phyloP scores from a whole-genome alignment of 2,888 invertebrate species.

The Torymus aiolomorphi region DNA sequence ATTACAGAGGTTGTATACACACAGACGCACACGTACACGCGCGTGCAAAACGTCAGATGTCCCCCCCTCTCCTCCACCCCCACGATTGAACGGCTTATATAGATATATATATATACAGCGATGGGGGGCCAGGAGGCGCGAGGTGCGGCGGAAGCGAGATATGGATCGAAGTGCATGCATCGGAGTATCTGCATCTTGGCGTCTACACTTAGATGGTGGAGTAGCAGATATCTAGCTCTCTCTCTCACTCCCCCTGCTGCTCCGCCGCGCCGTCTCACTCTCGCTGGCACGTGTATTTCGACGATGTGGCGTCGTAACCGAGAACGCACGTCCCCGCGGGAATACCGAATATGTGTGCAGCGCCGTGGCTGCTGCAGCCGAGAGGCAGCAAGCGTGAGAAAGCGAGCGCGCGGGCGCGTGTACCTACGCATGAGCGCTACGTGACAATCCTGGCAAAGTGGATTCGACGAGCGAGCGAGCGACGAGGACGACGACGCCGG shows the following conservation, averaged over 20 bases:
- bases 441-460: conserved; percentile 59
- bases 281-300: conserved; percentile 25
- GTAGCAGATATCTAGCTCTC: conserved; percentile 9
- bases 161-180: conserved; percentile 47
- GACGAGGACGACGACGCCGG: not conserved
- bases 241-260: too few relatives aligned
- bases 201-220: conserved; percentile 37
- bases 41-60: conserved; percentile 35
- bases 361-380: too few relatives aligned
- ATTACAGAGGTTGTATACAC: conserved; percentile 40
- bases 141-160: conserved; percentile 5
- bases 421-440: conserved; percentile 46
- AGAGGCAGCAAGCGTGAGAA: not conserved
- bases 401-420: not conserved
- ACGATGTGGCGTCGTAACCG: conserved; percentile 14
- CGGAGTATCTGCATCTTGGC: conserved; percentile 43
- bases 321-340: conserved; percentile 25
- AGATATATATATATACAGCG: too few relatives aligned
- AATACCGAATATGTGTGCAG: conserved; percentile 47
- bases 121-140: not conserved
- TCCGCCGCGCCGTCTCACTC: not conserved
- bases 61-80: not conserved
- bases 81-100: not conserved
- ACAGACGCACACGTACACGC: not conserved
- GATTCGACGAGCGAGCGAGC: conserved; percentile 31